Evolutionary conservation across 2,888 invertebrate species (phyloP), one percentile per base, ranked within the genome.

Genomic region (Papilio demoleus): DNA sequence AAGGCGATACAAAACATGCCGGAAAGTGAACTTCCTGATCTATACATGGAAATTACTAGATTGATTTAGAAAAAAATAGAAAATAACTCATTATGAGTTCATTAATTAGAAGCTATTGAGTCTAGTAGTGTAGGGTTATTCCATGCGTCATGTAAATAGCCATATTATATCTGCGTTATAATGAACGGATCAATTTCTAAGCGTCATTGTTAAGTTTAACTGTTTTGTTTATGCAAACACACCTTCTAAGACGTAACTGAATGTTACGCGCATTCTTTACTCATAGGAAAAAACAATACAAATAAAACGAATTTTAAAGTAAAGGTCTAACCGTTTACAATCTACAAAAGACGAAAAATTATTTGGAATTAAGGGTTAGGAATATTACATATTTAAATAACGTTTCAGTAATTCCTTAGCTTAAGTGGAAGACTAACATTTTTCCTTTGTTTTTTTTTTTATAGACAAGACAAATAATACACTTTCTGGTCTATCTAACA

Each of bases 51-150:
- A 22, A 38, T 53, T 53, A 67, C 17, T 47, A 11, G 34, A 17
- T 34, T 24, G 8, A 14, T 24, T 12, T 34, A 34, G 11, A 47
- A 63, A 63, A 14, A 14, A 61, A 19, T 2, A 45, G 4, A 17
- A 45, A 12, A 60, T 8, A 14, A 45, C 5, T 9, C 1, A 31
- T 31, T 31, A 31, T 31, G 6, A 31, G 31, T 31, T 4, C 6
- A 31, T 47, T 45, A 2, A 63, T 34, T 34, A 47, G 34, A 40
- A 47, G 14, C 17, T 12, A 45, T 17, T n/a, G 12, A n/a, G 63
- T 68, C 47, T 63, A 47, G 63, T 19, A 45, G 24, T 58, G 12
- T 63, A 27, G 68, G 68, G 68, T 58, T 36, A 63, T 68, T 68
- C 68, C 68, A 59, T 59, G 67, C 45, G 62, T 68, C 68, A 58